phyloP scores from a whole-genome alignment of 2,888 invertebrate species.

The Dryomyza anilis region DNA sequence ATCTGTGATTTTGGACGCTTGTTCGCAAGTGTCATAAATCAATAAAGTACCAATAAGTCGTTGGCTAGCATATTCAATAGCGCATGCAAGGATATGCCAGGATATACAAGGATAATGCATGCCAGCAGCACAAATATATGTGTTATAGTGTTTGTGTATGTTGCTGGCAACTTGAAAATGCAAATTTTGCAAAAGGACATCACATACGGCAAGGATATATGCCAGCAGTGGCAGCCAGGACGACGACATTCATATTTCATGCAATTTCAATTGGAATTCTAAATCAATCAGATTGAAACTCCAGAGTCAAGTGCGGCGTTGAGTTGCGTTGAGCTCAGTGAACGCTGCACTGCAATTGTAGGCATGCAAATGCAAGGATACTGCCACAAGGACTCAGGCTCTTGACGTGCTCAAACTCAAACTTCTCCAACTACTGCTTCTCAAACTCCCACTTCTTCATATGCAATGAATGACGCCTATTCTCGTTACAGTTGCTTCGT shows the following conservation, averaged over 20 bases:
- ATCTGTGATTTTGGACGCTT: conserved; percentile 59
- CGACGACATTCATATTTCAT: conserved; percentile 53
- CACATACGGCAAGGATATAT: conserved; percentile 8
- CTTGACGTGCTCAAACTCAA: too few relatives aligned
- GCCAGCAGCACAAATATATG: conserved; percentile 9
- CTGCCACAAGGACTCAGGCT: not conserved
- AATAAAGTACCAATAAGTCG: conserved; percentile 59
- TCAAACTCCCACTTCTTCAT: too few relatives aligned
- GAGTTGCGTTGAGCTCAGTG: not conserved
- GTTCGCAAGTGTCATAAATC: conserved; percentile 60
- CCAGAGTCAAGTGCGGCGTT: conserved; percentile 9
- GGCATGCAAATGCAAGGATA: conserved; percentile 11
- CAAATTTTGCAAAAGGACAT: conserved; percentile 52
- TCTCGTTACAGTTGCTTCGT: too few relatives aligned
- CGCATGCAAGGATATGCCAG: conserved; percentile 21
- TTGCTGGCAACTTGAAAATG: conserved; percentile 47
- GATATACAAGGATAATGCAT: conserved; percentile 1
- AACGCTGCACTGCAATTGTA: not conserved
- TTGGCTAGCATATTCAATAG: conserved; percentile 39
- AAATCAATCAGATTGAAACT: conserved; percentile 58
- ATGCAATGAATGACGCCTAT: too few relatives aligned
- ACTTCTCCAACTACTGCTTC: too few relatives aligned
- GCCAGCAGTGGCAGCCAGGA: conserved; percentile 33
- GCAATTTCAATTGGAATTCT: conserved; percentile 60
- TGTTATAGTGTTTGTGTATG: conserved; percentile 3